Conservation (phyloP, 2,888 invertebrate genomes). For the Aphodius sticticus region DNA sequence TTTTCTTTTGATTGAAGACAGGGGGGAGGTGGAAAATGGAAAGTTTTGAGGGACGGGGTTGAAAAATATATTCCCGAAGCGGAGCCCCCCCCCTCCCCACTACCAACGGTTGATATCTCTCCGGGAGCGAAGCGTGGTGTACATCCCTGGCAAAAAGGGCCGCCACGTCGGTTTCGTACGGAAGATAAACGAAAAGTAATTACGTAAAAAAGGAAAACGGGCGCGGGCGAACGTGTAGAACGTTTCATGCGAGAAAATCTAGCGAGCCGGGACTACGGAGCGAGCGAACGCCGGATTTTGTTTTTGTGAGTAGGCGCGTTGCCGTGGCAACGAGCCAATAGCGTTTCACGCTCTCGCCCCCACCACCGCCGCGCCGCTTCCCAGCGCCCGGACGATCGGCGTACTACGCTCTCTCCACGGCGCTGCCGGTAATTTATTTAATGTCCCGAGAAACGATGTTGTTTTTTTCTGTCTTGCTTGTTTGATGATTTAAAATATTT, state of each 20-base stretch:
- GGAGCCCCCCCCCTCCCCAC: conserved; percentile 41
- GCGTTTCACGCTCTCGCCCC: conserved; percentile 48
- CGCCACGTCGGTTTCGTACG: conserved; percentile 48
- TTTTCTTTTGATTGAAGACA: too few species aligned
- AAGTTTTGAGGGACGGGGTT: conserved; percentile 35
- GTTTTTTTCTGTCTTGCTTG: too few species aligned
- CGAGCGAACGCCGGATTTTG: conserved; percentile 53
- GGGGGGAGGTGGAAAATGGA: conserved; percentile 41
- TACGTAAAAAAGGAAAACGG: conserved; percentile 46
- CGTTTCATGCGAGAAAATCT: conserved; percentile 46
- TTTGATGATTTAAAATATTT: too few species aligned
- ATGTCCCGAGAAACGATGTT: conserved; percentile 24
- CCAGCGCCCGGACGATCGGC: conserved; percentile 39
- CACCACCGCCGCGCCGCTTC: conserved; percentile 40
- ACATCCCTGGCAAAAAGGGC: conserved; percentile 42
- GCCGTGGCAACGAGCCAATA: conserved; percentile 54
- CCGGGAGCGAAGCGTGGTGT: conserved; percentile 7
- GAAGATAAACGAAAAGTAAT: conserved; percentile 52
- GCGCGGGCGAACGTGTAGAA: conserved; percentile 46
- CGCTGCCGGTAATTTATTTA: conserved; percentile 36
- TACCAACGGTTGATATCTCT: too few species aligned
- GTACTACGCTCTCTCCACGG: conserved; percentile 25
- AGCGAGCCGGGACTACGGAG: conserved; percentile 34
- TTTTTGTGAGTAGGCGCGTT: conserved; percentile 58
- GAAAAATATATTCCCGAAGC: conserved; percentile 52